Base-by-base conservation (phyloP, 2,888 invertebrate species). In the Diarsia rubi region DNA sequence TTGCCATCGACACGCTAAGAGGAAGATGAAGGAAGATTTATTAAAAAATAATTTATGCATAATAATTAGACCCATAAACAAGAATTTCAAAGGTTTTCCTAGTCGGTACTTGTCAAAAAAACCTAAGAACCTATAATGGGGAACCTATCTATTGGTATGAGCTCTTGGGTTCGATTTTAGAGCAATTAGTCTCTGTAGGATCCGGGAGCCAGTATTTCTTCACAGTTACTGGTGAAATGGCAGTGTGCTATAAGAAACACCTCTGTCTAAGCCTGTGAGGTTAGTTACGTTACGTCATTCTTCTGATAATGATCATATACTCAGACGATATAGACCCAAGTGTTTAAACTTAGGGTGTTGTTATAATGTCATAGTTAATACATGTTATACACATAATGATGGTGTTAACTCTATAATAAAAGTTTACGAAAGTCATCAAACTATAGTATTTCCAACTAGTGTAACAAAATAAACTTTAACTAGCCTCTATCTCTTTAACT, bases 381-480 rank as follows among this genome's bases (percentile, higher is more conserved):
- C 21, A 21, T 24, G 8, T 31, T 4, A 31, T 31, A 31, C 2
- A 3, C 4, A 31, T 31, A 8, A 37, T 5, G 5, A 44, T 21
- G 42, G 14, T 44, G 44, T 62, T 31, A 31, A 2, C 12, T 31
- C 6, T 4, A 45, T 4, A 31, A 27, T 69, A 62, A 31, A 68
- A 68, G 42, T 62, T 62, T 42, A 31, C 0, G 3, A 37, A 6
- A 12, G n/a, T 47, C n/a, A 63, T 47, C 16, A 63, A 69, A 24
- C 69, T n/a, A 16, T 62, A 24, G 14, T 63, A 12, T 69, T 69
- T 47, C 42, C 1, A 44, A 44, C 24, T 27, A 24, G 21, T 27
- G 21, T 14, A 14, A 42, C 21, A 14, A 57, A 57, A 54, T 42
- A 68, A 68, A 57, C 24, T 42, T 68, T 59, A 59, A 68, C 59